A percentile compares a stretch with the other conserved stretches of the same genome.
Evolutionary conservation across 2,888 invertebrate genomes (phyloP).

Genomic region (Eledone cirrhosa): DNA sequence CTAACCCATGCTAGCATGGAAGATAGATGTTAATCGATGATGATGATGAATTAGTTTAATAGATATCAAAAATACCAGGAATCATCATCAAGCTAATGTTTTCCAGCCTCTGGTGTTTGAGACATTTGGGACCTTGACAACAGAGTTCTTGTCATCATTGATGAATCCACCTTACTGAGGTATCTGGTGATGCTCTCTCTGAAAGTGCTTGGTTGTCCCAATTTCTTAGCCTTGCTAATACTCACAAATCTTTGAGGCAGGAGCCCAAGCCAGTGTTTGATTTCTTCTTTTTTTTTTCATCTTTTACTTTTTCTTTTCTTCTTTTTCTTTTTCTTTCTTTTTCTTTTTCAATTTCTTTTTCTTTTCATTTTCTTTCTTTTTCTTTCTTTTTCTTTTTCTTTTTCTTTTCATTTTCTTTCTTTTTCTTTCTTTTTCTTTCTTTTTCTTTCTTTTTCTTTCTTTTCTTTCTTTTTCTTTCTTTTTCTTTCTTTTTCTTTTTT

Average conservation of each 20-base stretch:
- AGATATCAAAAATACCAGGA: too few relatives aligned
- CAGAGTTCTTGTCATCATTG: too few relatives aligned
- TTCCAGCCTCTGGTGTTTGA: too few relatives aligned
- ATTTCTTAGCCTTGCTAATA: not conserved
- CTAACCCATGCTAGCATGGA: too few relatives aligned
- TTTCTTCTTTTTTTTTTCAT: conserved; percentile 50
- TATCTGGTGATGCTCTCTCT: too few relatives aligned
- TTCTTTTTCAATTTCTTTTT: conserved; percentile 76
- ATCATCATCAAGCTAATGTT: too few relatives aligned
- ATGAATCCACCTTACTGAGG: too few relatives aligned
- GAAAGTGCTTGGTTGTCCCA: too few relatives aligned
- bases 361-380: conserved; percentile 69
- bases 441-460: not conserved
- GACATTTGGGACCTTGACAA: too few relatives aligned
- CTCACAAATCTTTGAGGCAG: not conserved
- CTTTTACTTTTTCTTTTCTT: conserved; percentile 70
- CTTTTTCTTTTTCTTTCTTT: not conserved
- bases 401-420: conserved; percentile 83
- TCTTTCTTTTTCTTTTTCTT: conserved; percentile 37
- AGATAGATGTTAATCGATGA: too few relatives aligned
- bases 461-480: conserved; percentile 76
- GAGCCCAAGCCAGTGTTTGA: not conserved
- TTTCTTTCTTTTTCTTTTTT: not conserved
- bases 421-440: conserved; percentile 77
- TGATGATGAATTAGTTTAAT: too few relatives aligned